Evolutionary conservation across 1,140 invertebrate genomes (phyloP), one percentile per base, ranked within the genome.

Genomic region (Adoxophyes honmai): DNA sequence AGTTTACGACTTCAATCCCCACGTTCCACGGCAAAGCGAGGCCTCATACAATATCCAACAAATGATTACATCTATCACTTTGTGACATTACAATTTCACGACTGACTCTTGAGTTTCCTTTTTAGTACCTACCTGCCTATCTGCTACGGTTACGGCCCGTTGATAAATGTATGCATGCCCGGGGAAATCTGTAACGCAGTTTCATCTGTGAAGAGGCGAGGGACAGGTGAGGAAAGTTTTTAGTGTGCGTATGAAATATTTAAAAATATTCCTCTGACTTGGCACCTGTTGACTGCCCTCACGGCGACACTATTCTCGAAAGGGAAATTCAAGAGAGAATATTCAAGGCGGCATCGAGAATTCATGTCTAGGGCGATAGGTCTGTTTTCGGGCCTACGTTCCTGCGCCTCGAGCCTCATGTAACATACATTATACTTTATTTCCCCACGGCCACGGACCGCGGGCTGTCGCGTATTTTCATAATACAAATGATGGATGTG

Each of bases 81-180:
- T 48, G 42, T 11, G 18, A 33, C 42, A 48, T 48, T 48, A 48
- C 42, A 28, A 48, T 48, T 48, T 48, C 42, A 48, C 42, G 42
- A 48, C 42, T 48, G 42, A 48, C 42, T 28, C 42, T 21, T 48
- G 42, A 28, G 42, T 48, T 33, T 48, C 16, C 16, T 11, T 48
- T 48, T 48, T 33, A 44, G 42, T 48, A 48, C 42, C n/a, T 48
- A 48, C 42, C 18, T 21, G 42, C 18, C n/a, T 48, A 48, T 48
- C 18, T 48, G 21, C 11, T 11, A 60, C 37, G 36, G 14, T 60
- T 52, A 33, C 44, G 54, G 54, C 15, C 28, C 52, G 36, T 57
- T 64, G 55, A 57, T 64, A 59, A 64, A 64, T 60, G 60, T 58
- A 64, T 64, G 54, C 52, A 60, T 54, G 34, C 61, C 61, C 34